Evolutionary conservation across 92 coral and sea anemone genomes (phyloP), one percentile per base, ranked within the genome.

Genomic region (Zoanthus sansibaricus): DNA sequence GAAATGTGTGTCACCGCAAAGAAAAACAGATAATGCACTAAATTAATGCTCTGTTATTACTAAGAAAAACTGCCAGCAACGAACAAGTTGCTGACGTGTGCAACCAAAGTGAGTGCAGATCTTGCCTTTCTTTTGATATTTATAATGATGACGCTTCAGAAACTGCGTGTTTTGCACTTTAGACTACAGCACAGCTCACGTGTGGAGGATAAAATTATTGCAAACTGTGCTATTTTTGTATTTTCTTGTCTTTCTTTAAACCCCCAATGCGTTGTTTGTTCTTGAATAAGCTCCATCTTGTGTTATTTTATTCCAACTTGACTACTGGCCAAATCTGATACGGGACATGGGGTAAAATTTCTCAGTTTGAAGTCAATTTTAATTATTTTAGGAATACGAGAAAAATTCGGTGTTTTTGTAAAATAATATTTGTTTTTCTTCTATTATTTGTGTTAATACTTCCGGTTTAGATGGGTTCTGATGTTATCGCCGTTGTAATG

Each of bases 21-120:
- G 61, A 33, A 76, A 76, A 25, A 25, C 82, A 52, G 31, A 30
- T 54, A 45, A 25, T 47, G 67, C 82, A 13, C 31, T 76, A 51
- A 76, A 13, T 7, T 17, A 42, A 48, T 72, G 1, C 25, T 14
- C 49, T 44, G 21, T 16, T 73, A 75, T 75, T 75, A 32, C 10
- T 49, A 17, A 6, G 25, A 30, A 20, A 21, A 10, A 20, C 20
- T 20, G 46, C 66, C 17, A n/a, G 80, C 64, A 76, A 18, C 2
- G 11, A 76, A 76, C 66, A 76, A 21, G 11, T 21, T 76, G 68
- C 52, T 52, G 82, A 76, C 18, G 21, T 31, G 21, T 52, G 47
- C 54, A 54, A 52, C 48, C 47, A 52, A 48, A 30, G 20, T 18
- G 37, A 17, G 55, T 14, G 0, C 9, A 72, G 48, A 72, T 44